Conservation (phyloP, 1,140 invertebrate species). For the Latrodectus geometricus region DNA sequence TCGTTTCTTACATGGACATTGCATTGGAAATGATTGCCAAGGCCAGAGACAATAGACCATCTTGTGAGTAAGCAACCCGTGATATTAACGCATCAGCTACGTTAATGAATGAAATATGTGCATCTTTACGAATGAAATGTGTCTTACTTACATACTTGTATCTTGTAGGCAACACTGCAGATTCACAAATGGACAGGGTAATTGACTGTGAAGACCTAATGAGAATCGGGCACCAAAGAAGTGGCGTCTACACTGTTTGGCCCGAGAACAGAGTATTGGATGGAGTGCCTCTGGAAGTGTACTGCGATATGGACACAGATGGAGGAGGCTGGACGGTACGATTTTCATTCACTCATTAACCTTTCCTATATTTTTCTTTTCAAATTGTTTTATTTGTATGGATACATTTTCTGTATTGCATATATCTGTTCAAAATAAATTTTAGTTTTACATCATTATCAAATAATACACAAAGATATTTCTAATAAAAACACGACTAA, state of each 20-base stretch:
- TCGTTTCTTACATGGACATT: constrained; percentile 6
- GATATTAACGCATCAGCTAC: background rate
- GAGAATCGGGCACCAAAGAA: constrained; percentile 62
- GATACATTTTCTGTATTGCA: background rate
- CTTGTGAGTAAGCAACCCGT: background rate
- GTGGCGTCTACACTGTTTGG: constrained; percentile 68
- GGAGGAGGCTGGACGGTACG: constrained; percentile 68
- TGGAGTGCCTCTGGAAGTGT: constrained; percentile 66
- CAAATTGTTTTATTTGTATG: too few species aligned
- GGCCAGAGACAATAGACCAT: background rate
- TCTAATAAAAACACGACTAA: too few species aligned
- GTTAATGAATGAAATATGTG: background rate
- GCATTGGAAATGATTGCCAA: constrained; percentile 10
- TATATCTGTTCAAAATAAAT: background rate
- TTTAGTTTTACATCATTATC: background rate
- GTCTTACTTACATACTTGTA: background rate
- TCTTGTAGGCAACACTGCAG: background rate
- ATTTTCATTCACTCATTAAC: background rate
- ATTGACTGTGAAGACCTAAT: constrained; percentile 14
- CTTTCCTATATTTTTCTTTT: too few species aligned
- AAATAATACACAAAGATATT: background rate
- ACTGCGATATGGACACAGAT: constrained; percentile 67
- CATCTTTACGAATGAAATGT: background rate
- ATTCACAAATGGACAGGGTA: background rate
- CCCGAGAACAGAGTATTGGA: constrained; percentile 2